Evolutionary conservation across 2,888 invertebrate genomes (phyloP), one percentile per base, ranked within the genome.

Genomic region (Anthophora plumipes): DNA sequence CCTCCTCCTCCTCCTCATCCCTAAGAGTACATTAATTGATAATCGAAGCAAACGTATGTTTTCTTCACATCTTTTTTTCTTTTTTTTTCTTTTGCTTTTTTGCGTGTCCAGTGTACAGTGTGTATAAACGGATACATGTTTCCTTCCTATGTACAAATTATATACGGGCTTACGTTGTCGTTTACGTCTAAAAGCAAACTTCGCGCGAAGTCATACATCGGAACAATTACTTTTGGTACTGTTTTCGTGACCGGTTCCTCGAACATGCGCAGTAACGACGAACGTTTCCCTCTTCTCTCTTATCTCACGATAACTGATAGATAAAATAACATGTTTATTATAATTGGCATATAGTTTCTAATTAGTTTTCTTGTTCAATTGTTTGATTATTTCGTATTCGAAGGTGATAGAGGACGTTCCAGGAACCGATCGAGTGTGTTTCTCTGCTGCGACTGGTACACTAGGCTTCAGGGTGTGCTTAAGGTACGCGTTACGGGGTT

Each of bases 191-290:
- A 64, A 85, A 85, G 82, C 81, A 75, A n/a, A 73, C 39, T 77
- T 31, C 66, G 54, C 67, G 70, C 61, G 69, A 59, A 60, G 64
- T 80, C 77, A 69, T 60, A 66, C 66, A 50, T 75, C 69, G 77
- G 71, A 86, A 86, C 84, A 85, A 87, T 90, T 83, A 86, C 80
- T 89, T 89, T 89, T 89, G 86, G 87, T 89, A 87, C 83, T 88
- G 87, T 78, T 89, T n/a, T 72, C 60, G 71, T 72, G 69, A 85
- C 85, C 85, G 84, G 81, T 87, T 87, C 87, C 80, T 84, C 66
- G 79, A 88, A 83, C 83, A 60, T 77, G 64, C 63, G n/a, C 59
- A 54, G n/a, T 31, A 55, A 71, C 11, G 43, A 61, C 20, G 6
- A 41, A 69, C 2, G 20, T 17, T 37, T n/a, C 41, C 4, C 0